Evolutionary conservation across 1,140 invertebrate species (phyloP), one percentile per base, ranked within the genome.

Genomic region (Protaetia brevitarsis): DNA sequence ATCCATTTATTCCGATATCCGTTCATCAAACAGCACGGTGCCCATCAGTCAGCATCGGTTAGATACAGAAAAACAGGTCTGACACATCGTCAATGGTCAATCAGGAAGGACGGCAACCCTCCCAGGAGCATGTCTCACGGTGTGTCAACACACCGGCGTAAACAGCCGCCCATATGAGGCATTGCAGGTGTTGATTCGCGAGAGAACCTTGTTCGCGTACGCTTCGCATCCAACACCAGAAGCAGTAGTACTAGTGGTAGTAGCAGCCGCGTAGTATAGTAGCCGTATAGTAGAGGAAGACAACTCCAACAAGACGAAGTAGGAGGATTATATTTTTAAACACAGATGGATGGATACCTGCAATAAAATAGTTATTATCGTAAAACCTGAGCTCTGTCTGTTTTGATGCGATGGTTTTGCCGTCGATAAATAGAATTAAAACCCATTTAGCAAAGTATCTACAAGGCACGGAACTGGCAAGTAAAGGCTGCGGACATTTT

Each of bases 51-150:
- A 64, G 37, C 41, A 51, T 51, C 41, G 19, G 41, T 51, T 51
- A 51, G 41, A 51, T 51, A 51, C 41, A n/a, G n/a, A 51, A 23
- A 30, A 64, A 64, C 63, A 45, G 63, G 63, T 64, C 63, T 64
- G 63, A 41, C 41, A 23, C 41, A 51, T 23, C 41, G 61, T 56
- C 63, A 28, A 64, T 64, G 63, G 63, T 64, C 63, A 64, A 64
- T 64, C 63, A 64, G 63, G 63, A 64, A 64, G 63, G 51, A 51
- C 41, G 41, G 41, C 41, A 64, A 64, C 63, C 63, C 63, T 64
- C 63, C 63, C 63, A 64, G 41, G 51, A 64, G 63, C 63, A 29
- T 30, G 63, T 64, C 63, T 64, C 63, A 64, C 63, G 41, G 63
- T 64, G 41, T 64, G 63, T 64, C 63, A 64, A 51, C 41, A 51